Evolutionary conservation across 2,113 vertebrate species (phyloP), one percentile per base, ranked within the genome.

Genomic region (Sander lucioperca): DNA sequence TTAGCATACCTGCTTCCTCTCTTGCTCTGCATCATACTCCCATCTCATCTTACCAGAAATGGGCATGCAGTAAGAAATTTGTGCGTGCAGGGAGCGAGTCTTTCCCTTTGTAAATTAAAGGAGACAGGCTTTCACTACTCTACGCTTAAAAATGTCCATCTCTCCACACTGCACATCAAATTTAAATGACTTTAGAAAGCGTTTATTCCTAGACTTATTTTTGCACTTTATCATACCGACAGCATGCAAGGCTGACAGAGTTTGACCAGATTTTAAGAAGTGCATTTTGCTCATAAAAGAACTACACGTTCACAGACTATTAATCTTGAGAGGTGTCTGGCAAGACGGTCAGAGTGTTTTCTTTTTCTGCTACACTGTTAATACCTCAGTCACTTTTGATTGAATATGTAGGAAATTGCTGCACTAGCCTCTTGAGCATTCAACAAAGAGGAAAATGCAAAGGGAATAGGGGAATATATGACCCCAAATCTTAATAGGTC

Each of bases 361-460:
- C 53, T 71, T 73, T 64, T 77, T 45, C 39, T 80, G 36, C 16
- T 48, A 11, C 57, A 59, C 61, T 80, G 51, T 85, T 86, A 79
- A 84, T 58, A 77, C 61, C 15, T 86, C 51, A 47, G 54, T 67
- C 87, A 80, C 53, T 27, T 90, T 74, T 85, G 66, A 89, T 84
- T 78, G 63, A 83, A 89, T 88, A 80, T 85, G 76, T 90, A 91
- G 66, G 74, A 77, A 85, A 88, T 79, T 89, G 70, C 81, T 82
- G 68, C 59, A 58, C 56, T 25, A 77, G 61, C 75, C 83, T 86
- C 81, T 79, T 57, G 75, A 89, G 88, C 63, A 67, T 85, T 89
- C 77, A 78, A 71, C 54, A 48, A 27, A 67, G 66, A 67, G 39
- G 83, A 80, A 93, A 79, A 36, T 58, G 76, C 23, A 62, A 30